phyloP scores from a whole-genome alignment of 2,797 vertebrate genomes.

The Dryobates pubescens region DNA sequence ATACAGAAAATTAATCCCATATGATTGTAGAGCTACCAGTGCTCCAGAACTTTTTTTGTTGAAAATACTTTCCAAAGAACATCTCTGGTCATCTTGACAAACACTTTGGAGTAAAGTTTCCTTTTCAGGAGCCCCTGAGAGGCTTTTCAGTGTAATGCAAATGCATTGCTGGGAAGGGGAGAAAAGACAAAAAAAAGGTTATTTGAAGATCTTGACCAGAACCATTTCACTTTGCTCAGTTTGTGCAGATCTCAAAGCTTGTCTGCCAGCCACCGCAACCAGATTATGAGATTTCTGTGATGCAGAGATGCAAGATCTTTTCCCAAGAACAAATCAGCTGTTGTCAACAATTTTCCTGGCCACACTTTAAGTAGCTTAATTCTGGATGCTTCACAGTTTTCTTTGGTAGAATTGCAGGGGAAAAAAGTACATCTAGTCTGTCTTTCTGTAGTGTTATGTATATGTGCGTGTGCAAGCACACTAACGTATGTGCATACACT shows the following conservation, averaged over 20 bases:
- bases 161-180: background rate
- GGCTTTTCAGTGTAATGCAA: background rate
- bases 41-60: slow-evolving; percentile 42
- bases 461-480: background rate
- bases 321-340: slow-evolving; percentile 14
- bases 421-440: background rate
- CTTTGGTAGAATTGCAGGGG: background rate
- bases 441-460: background rate
- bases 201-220: slow-evolving; percentile 20
- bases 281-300: slow-evolving; percentile 22
- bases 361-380: background rate
- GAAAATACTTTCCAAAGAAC: slow-evolving; percentile 49
- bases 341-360: slow-evolving; percentile 34
- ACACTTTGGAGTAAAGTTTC: slow-evolving; percentile 34
- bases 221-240: background rate
- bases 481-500: accelerated
- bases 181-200: background rate
- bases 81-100: slow-evolving; percentile 29
- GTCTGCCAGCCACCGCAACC: background rate
- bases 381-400: background rate
- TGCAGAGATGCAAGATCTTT: background rate
- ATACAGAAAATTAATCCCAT: slow-evolving; percentile 67
- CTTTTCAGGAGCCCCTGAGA: slow-evolving; percentile 40
- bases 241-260: background rate
- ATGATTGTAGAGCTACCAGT: slow-evolving; percentile 45